These are phyloP conservation scores for Urocitellus parryii DNA, from an alignment of 2,113 vertebrate species.

Conservation along the genomic window DNA sequence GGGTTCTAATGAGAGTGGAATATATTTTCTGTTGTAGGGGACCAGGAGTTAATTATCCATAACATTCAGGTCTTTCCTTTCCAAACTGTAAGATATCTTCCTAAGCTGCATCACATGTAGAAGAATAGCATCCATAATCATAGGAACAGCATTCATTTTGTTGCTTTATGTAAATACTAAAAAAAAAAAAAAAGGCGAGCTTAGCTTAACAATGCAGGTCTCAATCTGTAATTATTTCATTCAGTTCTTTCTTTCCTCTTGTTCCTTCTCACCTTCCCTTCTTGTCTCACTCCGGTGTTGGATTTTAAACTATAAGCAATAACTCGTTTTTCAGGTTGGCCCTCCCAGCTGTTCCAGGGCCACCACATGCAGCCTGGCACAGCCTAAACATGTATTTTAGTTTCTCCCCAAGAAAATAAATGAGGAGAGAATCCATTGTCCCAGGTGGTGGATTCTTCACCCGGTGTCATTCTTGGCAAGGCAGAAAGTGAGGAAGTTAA, in stretches of 20 bases:
- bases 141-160: constrained; percentile 22
- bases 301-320: constrained; percentile 71
- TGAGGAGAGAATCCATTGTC: constrained; percentile 59
- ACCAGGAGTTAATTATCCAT: constrained; percentile 35
- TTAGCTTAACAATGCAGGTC: background rate
- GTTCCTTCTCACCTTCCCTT: background rate
- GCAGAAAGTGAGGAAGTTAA: constrained; percentile 57
- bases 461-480: constrained; percentile 63
- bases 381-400: constrained; percentile 68
- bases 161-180: constrained; percentile 28
- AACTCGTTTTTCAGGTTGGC: constrained; percentile 82
- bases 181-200: constrained; percentile 16
- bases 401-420: constrained; percentile 75
- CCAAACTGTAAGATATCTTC: background rate
- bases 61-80: constrained; percentile 73
- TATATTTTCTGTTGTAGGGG: constrained; percentile 54
- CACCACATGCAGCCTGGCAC: constrained; percentile 75
- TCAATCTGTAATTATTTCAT: constrained; percentile 46
- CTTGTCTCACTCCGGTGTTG: constrained; percentile 66
- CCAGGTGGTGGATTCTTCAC: constrained; percentile 67
- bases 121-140: background rate
- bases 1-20: constrained; percentile 30
- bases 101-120: background rate
- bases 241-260: constrained; percentile 68
- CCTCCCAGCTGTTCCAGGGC: constrained; percentile 73